These are phyloP conservation scores for Macrobrachium nipponense DNA, from an alignment of 1,140 invertebrate species.

Conservation along the genomic window DNA sequence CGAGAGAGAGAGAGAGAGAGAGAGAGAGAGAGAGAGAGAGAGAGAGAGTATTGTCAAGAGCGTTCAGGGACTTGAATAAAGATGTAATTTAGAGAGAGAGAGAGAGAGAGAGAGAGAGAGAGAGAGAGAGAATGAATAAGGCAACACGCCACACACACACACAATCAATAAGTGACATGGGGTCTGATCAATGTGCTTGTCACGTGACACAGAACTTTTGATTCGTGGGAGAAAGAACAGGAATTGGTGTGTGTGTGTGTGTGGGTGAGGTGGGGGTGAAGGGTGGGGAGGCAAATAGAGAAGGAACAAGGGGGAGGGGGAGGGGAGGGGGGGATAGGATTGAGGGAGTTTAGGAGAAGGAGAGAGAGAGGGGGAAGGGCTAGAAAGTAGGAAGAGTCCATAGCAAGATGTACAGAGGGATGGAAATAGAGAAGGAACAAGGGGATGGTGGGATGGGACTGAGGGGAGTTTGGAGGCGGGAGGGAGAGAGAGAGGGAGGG, in stretches of 20 bases:
- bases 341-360: neutral
- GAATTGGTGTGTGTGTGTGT: too few species aligned
- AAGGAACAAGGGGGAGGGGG: neutral
- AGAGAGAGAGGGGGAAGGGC: neutral
- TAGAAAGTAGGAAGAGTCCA: neutral
- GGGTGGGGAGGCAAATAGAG: neutral
- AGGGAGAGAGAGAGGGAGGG: neutral
- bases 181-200: too few species aligned
- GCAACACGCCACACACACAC: too few species aligned
- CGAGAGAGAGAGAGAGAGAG: too few species aligned
- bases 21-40: conserved; percentile 9
- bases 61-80: neutral
- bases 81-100: neutral
- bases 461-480: neutral
- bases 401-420: neutral
- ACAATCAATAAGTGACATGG: too few species aligned
- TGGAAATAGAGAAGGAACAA: neutral
- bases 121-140: neutral
- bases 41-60: neutral
- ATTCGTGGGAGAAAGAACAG: neutral
- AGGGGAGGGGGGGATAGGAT: too few species aligned
- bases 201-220: too few species aligned
- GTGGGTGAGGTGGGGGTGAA: too few species aligned
- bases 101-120: neutral
- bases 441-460: neutral